Evolutionary conservation across 1,140 invertebrate genomes (phyloP), one percentile per base, ranked within the genome.

Genomic region (Aphelinus atriplicis): DNA sequence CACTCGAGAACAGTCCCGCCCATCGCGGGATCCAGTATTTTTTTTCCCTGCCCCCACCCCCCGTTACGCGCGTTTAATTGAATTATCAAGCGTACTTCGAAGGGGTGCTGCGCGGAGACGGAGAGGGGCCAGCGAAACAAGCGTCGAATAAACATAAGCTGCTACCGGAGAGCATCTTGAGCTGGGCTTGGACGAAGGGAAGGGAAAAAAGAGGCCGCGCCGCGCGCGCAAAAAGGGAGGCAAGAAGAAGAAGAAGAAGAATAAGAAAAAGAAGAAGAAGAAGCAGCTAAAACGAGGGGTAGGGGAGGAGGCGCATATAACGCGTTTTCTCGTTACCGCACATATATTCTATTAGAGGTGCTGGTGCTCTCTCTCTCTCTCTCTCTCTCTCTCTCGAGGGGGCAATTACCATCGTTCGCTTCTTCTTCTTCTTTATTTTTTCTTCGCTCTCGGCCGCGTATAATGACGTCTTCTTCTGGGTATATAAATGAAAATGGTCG

Each of bases 391-490:
- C 71, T 72, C 64, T 73, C 63, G 67, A 61, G 47, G 61, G 72
- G 42, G 66, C 73, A 75, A 75, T 75, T 75, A 75, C 73, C 73
- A 63, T 75, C 45, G 73, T 61, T 53, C 66, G 65, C 69, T 60
- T 43, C 67, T 65, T 55, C 26, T 26, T 26, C 26, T 26, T 26
- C 26, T 26, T 26, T 26, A 26, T 26, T 67, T 61, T 69, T 68
- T 68, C 64, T 47, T 56, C 42, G 57, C 72, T 42, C 64, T 55
- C 47, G 47, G 63, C 26, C n/a, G n/a, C 56, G 42, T 47, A 57
- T 75, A 75, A 75, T 65, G 73, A 75, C 73, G 73, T 75, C 73
- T 75, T 75, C 73, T 75, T 75, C 73, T 70, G 26, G 73, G 73
- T 75, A 26, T 26, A 26, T 26, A 75, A 75, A 75, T 75, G 73